Conservation (phyloP, 2,888 invertebrate species). For the Chydorus sphaericus region DNA sequence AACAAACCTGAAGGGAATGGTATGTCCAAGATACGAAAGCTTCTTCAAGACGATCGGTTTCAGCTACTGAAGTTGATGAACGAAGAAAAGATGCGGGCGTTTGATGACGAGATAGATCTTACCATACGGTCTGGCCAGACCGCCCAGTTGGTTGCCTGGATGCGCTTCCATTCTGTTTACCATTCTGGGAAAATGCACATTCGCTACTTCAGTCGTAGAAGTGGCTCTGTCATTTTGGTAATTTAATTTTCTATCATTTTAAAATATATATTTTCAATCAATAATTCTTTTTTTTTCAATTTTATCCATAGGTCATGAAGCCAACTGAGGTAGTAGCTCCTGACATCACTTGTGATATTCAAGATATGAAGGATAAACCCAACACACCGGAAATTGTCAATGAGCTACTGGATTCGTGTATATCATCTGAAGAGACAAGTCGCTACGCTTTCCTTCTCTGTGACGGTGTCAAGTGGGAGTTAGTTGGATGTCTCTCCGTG, state of each 20-base stretch:
- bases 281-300: too few species aligned
- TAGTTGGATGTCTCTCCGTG: not conserved
- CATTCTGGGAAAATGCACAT: not conserved
- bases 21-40: not conserved
- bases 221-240: not conserved
- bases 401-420: not conserved
- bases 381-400: not conserved
- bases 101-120: not conserved
- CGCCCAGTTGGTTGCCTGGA: not conserved
- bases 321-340: not conserved
- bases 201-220: not conserved
- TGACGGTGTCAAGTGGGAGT: slow-evolving; percentile 1
- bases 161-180: not conserved
- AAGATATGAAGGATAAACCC: not conserved
- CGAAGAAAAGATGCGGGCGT: not conserved
- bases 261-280: too few species aligned
- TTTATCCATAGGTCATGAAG: too few species aligned
- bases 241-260: too few species aligned
- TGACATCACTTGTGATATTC: not conserved
- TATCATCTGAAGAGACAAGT: not conserved
- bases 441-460: slow-evolving; percentile 1
- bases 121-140: not conserved
- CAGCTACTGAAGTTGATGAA: not conserved
- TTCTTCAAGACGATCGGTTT: not conserved
- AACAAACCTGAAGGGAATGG: not conserved